Base-by-base conservation (phyloP, 92 coral and sea anemone species). In the Parazoanthus atlanticus region DNA sequence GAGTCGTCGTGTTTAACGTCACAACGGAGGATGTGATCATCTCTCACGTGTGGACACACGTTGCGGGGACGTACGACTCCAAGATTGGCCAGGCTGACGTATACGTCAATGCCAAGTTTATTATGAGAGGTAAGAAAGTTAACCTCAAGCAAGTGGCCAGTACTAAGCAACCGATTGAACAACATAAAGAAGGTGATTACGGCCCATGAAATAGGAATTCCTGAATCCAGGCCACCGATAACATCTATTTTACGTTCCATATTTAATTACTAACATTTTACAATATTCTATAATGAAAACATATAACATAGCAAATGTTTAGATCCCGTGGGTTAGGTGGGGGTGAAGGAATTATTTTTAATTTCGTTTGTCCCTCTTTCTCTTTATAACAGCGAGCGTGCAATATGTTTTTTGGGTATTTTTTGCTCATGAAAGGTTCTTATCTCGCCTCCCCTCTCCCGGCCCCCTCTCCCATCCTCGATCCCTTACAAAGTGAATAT, bases 101-200 rank as follows among this genome's bases (percentile, higher is more conserved):
- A 43, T 97, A 91, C 77, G 98, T 97, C 43, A 97, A 97, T 82
- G 99, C 98, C 11, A 97, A 97, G 88, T 93, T 95, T 89, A 84
- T 95, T 38, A 89, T 93, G 93, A 89, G 96, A 83, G 96, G 87
- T 84, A 71, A 70, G 87, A 43, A 15, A 11, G n/a, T 66, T 26
- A 15, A 3, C 16, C 13, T 29, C 3, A 16, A 31, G 15, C 30
- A 6, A 9, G 23, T 15, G 19, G 15, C 47, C n/a, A 2, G 33
- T 11, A 28, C 43, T 52, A 61, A 61, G 28, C 65, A 15, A 3
- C 65, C 25, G 6, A 16, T 56, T 56, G 21, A 52, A 16, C 21
- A 56, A 61, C 25, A 6, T 13, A 61, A 17, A 21, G 69, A 23
- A 28, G 28, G 69, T 19, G 2, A 56, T 28, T 61, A 1, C 26